Conservation (phyloP, 2,113 vertebrate species). For the Hemibagrus wyckioides region DNA sequence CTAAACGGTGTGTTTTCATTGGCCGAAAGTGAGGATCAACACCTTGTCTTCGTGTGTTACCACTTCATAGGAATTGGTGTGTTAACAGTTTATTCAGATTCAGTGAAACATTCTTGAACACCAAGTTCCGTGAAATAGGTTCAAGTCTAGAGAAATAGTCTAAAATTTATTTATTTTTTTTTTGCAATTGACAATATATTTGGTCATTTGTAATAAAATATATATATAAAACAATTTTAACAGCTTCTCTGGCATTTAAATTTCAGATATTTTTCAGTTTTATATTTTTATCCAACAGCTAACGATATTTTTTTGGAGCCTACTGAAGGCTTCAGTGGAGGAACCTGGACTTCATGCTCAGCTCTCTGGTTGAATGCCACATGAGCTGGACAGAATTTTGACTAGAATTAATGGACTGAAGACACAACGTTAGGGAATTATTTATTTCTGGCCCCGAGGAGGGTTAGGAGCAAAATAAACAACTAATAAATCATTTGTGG, state of each 20-base stretch:
- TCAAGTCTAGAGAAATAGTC: not conserved
- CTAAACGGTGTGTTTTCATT: not conserved
- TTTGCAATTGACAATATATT: not conserved
- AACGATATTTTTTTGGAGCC: not conserved
- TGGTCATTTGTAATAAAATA: not conserved
- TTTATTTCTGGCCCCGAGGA: conserved; percentile 98
- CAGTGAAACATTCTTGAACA: not conserved
- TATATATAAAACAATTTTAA: not conserved
- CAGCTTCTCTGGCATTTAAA: not conserved
- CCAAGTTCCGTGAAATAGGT: not conserved
- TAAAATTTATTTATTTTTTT: not conserved
- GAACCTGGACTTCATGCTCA: not conserved
- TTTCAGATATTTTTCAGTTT: not conserved
- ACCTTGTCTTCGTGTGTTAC: not conserved
- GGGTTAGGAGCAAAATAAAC: conserved; percentile 97
- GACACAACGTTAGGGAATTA: conserved; percentile 98
- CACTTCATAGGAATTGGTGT: not conserved
- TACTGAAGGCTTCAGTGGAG: not conserved
- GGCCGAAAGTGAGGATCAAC: not conserved
- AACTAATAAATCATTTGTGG: conserved; percentile 99
- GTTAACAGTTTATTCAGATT: conserved; percentile 8
- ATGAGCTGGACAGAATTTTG: conserved; percentile 85
- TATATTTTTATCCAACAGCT: not conserved
- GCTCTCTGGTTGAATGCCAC: conserved; percentile 6
- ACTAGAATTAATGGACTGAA: conserved; percentile 99